These are phyloP conservation scores for Prionace glauca DNA, from an alignment of 2,797 vertebrate species.

Conservation along the genomic window DNA sequence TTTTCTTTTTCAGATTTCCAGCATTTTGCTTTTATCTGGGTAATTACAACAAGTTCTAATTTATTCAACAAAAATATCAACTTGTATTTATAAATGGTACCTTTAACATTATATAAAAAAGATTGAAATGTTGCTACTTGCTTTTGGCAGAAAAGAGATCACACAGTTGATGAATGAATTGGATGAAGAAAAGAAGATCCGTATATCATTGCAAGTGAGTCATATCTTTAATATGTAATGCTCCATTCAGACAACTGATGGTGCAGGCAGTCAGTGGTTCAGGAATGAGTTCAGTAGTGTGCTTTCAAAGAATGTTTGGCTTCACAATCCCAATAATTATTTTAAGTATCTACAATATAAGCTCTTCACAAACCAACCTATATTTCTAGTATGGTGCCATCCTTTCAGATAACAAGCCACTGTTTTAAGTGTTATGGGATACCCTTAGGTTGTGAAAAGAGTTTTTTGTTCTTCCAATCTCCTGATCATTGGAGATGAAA, in stretches of 20 bases:
- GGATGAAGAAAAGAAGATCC: conserved; percentile 92
- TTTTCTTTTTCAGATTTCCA: too few species aligned
- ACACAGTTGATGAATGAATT: conserved; percentile 81
- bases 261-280: not conserved
- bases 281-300: not conserved
- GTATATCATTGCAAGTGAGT: conserved; percentile 83
- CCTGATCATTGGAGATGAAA: not conserved
- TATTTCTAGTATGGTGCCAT: not conserved
- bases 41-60: conserved; percentile 17
- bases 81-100: not conserved
- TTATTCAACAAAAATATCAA: conserved; percentile 20
- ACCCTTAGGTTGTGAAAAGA: not conserved
- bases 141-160: conserved; percentile 80
- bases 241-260: not conserved
- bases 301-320: not conserved
- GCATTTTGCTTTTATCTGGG: not conserved
- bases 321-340: not conserved
- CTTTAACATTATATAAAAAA: not conserved
- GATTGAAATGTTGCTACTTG: conserved; percentile 42
- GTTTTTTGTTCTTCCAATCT: not conserved
- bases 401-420: not conserved
- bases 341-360: not conserved
- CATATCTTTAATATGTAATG: not conserved
- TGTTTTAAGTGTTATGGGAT: not conserved
- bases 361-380: too few species aligned